Percentiles rank a stretch among this genome's conserved stretches.
Evolutionary conservation across 2,113 vertebrate genomes (phyloP).

Genomic region (Pelecanoides urinatrix): DNA sequence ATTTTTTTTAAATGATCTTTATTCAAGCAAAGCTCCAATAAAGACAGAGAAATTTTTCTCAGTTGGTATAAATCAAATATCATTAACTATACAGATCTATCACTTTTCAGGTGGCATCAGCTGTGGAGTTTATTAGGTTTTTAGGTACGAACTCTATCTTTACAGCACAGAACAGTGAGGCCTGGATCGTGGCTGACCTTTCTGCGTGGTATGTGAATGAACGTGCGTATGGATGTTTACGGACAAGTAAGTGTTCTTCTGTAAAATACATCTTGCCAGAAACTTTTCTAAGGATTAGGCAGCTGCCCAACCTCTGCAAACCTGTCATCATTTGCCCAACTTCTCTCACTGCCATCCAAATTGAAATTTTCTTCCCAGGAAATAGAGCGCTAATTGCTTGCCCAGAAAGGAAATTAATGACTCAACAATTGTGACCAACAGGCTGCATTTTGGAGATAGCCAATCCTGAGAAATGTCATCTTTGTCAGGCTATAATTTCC

Average conservation of each 20-base stretch:
- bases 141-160: not conserved
- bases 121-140: not conserved
- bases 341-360: not conserved
- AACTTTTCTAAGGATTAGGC: not conserved
- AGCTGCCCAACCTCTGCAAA: not conserved
- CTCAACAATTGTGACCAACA: not conserved
- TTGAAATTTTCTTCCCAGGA: not conserved
- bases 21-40: not conserved
- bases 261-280: not conserved
- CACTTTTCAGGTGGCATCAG: not conserved
- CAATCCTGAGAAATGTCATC: not conserved
- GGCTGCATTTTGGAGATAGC: not conserved
- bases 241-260: not conserved
- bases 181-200: not conserved
- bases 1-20: not conserved
- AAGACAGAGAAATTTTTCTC: not conserved
- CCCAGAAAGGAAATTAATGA: slow-evolving; percentile 26
- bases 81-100: not conserved
- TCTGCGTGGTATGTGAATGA: not conserved
- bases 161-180: not conserved
- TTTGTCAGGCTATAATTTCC: not conserved
- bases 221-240: not conserved
- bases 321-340: not conserved
- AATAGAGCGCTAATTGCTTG: not conserved
- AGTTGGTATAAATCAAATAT: not conserved